Evolutionary conservation across 2,797 vertebrate species (phyloP).

Genomic region (Fratercula arctica): DNA sequence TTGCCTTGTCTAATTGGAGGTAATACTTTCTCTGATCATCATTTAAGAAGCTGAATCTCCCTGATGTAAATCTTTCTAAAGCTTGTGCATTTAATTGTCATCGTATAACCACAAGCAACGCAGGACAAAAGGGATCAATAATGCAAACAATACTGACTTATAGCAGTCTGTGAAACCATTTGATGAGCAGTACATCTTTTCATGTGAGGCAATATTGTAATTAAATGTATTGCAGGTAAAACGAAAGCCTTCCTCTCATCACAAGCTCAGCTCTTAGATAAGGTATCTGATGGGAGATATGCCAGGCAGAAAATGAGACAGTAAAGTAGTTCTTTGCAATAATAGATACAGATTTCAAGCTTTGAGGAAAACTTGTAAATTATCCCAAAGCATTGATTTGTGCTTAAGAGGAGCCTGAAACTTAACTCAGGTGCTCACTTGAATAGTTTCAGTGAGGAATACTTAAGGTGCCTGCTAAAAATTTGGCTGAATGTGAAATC

Average conservation of each 20-base stretch:
- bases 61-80: not conserved
- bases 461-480: not conserved
- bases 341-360: conserved; percentile 29
- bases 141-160: not conserved
- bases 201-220: not conserved
- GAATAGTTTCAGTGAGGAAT: not conserved
- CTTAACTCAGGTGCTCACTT: not conserved
- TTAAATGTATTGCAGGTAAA: conserved; percentile 35
- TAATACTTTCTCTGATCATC: not conserved
- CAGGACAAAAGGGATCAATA: conserved; percentile 10
- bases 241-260: conserved; percentile 26
- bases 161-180: not conserved
- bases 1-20: not conserved
- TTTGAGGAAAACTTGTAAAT: conserved; percentile 30
- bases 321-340: conserved; percentile 20
- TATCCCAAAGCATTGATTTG: not conserved
- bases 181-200: conserved; percentile 14
- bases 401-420: not conserved
- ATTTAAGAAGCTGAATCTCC: not conserved
- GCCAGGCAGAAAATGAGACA: conserved; percentile 52
- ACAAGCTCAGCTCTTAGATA: conserved; percentile 1
- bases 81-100: not conserved
- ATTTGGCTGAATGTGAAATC: not conserved
- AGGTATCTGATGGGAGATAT: conserved; percentile 37
- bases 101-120: not conserved